Percentiles rank a stretch among this genome's conserved stretches.
These are phyloP conservation scores for Calvadosia cruxmelitensis DNA, from an alignment of 30 jellyfish, hydroid and myxozoan species.

Conservation along the genomic window DNA sequence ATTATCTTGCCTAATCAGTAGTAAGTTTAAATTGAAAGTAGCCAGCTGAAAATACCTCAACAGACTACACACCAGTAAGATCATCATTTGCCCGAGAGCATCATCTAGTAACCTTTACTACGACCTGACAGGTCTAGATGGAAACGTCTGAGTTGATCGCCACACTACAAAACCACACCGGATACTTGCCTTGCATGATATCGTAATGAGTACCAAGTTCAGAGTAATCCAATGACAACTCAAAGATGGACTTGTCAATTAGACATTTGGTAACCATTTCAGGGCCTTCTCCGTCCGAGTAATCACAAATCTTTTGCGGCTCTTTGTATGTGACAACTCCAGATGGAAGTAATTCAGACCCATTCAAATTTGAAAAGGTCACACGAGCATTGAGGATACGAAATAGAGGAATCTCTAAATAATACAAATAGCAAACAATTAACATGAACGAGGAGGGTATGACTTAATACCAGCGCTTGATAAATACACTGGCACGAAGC, in stretches of 20 bases:
- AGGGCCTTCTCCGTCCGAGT: background rate
- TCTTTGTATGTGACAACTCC: conserved; percentile 65
- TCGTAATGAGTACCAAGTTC: conserved; percentile 66
- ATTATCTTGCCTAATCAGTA: too few species aligned
- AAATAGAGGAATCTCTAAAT: conserved; percentile 74
- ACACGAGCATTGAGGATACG: conserved; percentile 84
- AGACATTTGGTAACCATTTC: conserved; percentile 23
- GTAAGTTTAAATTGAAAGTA: too few species aligned
- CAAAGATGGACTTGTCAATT: conserved; percentile 81
- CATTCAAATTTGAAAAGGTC: conserved; percentile 76
- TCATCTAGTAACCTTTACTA: too few species aligned
- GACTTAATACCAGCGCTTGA: too few species aligned
- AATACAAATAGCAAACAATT: background rate
- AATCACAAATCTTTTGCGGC: background rate
- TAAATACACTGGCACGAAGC: too few species aligned
- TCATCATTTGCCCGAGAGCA: too few species aligned
- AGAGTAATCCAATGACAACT: conserved; percentile 38
- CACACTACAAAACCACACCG: too few species aligned
- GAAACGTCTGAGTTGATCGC: too few species aligned
- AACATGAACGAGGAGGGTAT: too few species aligned
- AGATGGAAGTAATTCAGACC: conserved; percentile 57
- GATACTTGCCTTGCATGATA: conserved; percentile 42
- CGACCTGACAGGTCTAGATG: too few species aligned
- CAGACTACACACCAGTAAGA: too few species aligned
- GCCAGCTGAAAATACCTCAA: too few species aligned